phyloP scores from a whole-genome alignment of 2,888 invertebrate species.

The Cerceris rybyensis region DNA sequence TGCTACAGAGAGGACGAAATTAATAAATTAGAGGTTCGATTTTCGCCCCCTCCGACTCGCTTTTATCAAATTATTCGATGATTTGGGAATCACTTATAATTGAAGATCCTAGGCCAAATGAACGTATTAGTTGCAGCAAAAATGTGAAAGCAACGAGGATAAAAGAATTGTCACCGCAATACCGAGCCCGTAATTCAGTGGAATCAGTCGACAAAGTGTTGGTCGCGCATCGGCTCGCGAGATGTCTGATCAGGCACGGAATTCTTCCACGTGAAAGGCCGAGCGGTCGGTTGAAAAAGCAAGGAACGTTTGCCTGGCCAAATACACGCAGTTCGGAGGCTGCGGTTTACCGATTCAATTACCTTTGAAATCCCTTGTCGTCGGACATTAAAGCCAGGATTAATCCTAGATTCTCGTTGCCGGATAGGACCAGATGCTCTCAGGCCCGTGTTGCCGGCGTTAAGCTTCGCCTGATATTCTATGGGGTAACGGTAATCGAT shows the following conservation, averaged over 20 bases:
- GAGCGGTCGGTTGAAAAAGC: neutral
- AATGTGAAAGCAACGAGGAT: too few relatives aligned
- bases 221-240: too few relatives aligned
- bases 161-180: neutral
- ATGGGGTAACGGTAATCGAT: constrained; percentile 59
- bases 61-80: too few relatives aligned
- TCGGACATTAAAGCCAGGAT: constrained; percentile 64
- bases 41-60: too few relatives aligned
- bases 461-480: constrained; percentile 52
- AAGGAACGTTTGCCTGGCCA: constrained; percentile 38
- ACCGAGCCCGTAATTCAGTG: neutral
- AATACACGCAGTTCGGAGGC: constrained; percentile 43
- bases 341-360: constrained; percentile 62
- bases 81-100: too few relatives aligned
- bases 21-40: too few relatives aligned
- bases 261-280: too few relatives aligned
- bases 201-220: neutral
- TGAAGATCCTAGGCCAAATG: too few relatives aligned
- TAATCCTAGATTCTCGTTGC: constrained; percentile 58
- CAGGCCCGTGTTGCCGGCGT: constrained; percentile 22
- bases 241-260: too few relatives aligned
- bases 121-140: too few relatives aligned
- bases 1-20: too few relatives aligned
- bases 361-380: constrained; percentile 67
- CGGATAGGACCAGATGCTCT: constrained; percentile 47